A percentile compares a stretch with the other conserved stretches of the same genome.
Evolutionary conservation across 2,888 invertebrate genomes (phyloP).

Genomic region (Tineola bisselliella): DNA sequence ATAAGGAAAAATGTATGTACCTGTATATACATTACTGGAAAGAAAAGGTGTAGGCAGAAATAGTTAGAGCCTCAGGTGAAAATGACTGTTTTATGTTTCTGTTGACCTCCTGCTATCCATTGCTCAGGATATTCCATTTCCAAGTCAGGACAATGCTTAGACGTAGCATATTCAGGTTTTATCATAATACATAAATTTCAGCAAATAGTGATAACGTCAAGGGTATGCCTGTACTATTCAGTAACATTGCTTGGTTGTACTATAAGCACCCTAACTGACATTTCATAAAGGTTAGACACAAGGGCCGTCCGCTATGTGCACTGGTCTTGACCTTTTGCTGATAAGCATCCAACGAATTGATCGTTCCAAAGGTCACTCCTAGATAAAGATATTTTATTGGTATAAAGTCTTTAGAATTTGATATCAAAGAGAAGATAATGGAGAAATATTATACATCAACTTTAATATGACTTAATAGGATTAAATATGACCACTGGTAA

Average conservation of each 20-base stretch:
- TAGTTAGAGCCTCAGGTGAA: too few relatives aligned
- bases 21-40: too few relatives aligned
- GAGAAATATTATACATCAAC: too few relatives aligned
- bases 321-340: conserved; percentile 18
- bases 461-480: too few relatives aligned
- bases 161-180: not conserved
- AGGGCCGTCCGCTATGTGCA: conserved; percentile 9
- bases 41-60: too few relatives aligned
- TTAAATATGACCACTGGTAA: too few relatives aligned
- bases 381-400: not conserved
- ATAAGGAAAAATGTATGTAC: not conserved
- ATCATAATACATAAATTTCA: too few relatives aligned
- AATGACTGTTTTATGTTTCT: too few relatives aligned
- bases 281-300: conserved; percentile 15
- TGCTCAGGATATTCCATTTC: too few relatives aligned
- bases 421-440: not conserved
- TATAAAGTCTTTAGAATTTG: not conserved
- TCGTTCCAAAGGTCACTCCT: not conserved
- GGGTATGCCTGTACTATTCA: not conserved
- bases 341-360: conserved; percentile 15
- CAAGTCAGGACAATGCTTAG: too few relatives aligned
- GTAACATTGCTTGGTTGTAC: conserved; percentile 5
- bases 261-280: conserved; percentile 11
- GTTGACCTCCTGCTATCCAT: too few relatives aligned
- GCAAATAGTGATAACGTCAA: not conserved